phyloP scores from a whole-genome alignment of 1,140 invertebrate genomes.

The Planococcus citri region DNA sequence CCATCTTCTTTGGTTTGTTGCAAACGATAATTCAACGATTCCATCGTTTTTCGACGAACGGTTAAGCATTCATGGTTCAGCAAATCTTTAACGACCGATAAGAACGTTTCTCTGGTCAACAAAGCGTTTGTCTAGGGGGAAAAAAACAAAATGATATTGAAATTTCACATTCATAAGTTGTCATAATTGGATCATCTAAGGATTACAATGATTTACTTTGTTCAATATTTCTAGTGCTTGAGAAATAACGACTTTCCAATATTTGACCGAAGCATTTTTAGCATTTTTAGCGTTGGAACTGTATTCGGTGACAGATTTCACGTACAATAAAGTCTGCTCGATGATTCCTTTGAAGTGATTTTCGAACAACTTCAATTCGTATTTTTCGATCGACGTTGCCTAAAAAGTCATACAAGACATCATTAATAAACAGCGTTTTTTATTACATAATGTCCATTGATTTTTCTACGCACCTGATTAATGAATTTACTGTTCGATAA shows the following conservation, averaged over 20 bases:
- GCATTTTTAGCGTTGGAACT: conserved; percentile 35
- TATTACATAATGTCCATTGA: too few relatives aligned
- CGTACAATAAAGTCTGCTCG: conserved; percentile 49
- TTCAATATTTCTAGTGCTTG: conserved; percentile 64
- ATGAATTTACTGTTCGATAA: conserved; percentile 54
- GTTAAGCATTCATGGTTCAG: conserved; percentile 50
- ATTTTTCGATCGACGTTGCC: conserved; percentile 29
- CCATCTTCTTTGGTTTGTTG: conserved; percentile 42
- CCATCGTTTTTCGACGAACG: conserved; percentile 66
- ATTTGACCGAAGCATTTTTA: conserved; percentile 49
- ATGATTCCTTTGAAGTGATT: conserved; percentile 50
- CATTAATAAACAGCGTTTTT: too few relatives aligned
- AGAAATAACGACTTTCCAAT: conserved; percentile 65
- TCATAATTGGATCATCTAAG: conserved; percentile 17
- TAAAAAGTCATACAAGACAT: background rate
- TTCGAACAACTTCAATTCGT: conserved; percentile 36
- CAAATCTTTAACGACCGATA: conserved; percentile 56
- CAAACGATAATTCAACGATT: conserved; percentile 66
- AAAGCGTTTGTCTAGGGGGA: conserved; percentile 48
- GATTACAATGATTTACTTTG: conserved; percentile 35
- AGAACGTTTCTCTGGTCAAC: conserved; percentile 59
- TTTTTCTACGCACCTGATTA: conserved; percentile 36
- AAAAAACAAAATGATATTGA: conserved; percentile 18
- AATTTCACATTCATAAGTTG: background rate
- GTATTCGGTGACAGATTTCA: conserved; percentile 46